Percentiles rank a stretch among this genome's conserved stretches.
Conservation (phyloP, 2,888 invertebrate species). For the Dusona sp. region DNA sequence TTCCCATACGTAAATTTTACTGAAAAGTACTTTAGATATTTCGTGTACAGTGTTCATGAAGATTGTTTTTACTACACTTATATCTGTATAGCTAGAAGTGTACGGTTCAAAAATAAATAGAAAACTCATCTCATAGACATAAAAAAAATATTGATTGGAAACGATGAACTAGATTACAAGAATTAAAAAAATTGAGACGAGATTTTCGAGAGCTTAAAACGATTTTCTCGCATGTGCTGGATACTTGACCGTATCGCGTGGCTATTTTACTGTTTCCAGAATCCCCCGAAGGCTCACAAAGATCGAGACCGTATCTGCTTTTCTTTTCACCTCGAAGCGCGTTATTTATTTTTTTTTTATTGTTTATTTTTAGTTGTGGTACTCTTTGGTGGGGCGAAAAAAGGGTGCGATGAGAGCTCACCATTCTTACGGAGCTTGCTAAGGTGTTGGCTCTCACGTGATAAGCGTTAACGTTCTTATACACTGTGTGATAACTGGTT, state of each 20-base stretch:
- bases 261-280: constrained; percentile 58
- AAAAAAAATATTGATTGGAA: neutral
- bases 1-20: neutral
- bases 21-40: neutral
- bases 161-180: neutral
- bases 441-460: constrained; percentile 69
- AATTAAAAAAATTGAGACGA: neutral
- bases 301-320: constrained; percentile 62
- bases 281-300: constrained; percentile 39
- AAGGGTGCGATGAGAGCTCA: constrained; percentile 12
- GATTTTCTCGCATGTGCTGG: constrained; percentile 45
- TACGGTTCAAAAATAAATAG: neutral
- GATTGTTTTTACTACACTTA: neutral
- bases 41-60: neutral
- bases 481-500: constrained; percentile 71
- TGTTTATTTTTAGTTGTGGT: constrained; percentile 13
- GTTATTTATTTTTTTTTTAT: constrained; percentile 21
- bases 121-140: neutral
- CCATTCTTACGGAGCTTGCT: constrained; percentile 42
- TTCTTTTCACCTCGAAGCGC: constrained; percentile 16
- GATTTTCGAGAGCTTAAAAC: constrained; percentile 28
- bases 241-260: constrained; percentile 52
- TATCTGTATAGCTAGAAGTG: neutral
- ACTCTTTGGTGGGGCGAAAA: neutral
- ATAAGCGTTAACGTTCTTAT: constrained; percentile 70